Evolutionary conservation across 2,888 invertebrate species (phyloP).

Genomic region (Synanthedon vespiformis): DNA sequence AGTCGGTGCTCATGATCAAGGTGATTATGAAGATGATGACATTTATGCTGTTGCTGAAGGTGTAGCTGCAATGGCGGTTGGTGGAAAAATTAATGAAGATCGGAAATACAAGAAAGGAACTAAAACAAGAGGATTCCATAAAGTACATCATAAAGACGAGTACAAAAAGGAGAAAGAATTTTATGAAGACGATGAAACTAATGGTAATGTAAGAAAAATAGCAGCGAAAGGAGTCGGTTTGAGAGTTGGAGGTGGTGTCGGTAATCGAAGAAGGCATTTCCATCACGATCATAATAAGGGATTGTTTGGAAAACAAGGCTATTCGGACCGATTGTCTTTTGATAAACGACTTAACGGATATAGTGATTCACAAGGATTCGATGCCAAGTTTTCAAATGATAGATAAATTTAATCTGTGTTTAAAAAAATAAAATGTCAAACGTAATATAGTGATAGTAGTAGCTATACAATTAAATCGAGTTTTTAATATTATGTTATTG

Average conservation of each 20-base stretch:
- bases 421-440: not conserved
- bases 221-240: constrained; percentile 60
- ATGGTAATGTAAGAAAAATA: constrained; percentile 58
- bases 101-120: constrained; percentile 67
- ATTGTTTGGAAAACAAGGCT: constrained; percentile 56
- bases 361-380: constrained; percentile 53
- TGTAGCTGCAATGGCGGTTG: constrained; percentile 41
- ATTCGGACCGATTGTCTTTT: constrained; percentile 59
- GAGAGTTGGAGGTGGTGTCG: constrained; percentile 50
- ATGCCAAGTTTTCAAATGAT: constrained; percentile 32
- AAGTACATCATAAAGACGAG: constrained; percentile 72
- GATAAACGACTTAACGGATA: constrained; percentile 60
- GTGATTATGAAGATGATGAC: constrained; percentile 43
- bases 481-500: not conserved
- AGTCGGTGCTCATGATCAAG: constrained; percentile 32
- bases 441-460: not conserved
- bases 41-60: constrained; percentile 49
- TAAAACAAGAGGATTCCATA: constrained; percentile 70
- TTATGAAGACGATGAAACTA: constrained; percentile 68
- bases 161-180: constrained; percentile 72
- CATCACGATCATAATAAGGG: constrained; percentile 54
- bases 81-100: constrained; percentile 48
- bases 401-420: constrained; percentile 3
- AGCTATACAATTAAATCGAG: not conserved
- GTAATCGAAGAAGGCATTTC: constrained; percentile 41